Evolutionary conservation across 2,113 vertebrate species (phyloP).

Genomic region (Piliocolobus tephrosceles): DNA sequence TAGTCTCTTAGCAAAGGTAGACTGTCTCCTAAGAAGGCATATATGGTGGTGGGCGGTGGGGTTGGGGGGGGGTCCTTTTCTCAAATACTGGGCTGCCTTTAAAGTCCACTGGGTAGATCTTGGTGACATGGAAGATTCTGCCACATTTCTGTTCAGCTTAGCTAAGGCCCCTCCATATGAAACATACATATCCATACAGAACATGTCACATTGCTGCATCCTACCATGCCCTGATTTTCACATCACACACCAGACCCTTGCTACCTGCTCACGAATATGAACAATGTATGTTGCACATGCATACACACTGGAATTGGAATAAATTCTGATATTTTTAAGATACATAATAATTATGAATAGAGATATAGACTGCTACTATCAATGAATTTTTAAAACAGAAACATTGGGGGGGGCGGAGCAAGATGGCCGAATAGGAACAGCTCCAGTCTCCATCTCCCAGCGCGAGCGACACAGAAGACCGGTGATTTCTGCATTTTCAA

Average conservation of each 20-base stretch:
- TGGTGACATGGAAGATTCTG: not conserved
- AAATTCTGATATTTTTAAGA: not conserved
- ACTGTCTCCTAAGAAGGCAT: not conserved
- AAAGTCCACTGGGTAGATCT: not conserved
- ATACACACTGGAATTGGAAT: fast-evolving
- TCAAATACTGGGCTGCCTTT: not conserved
- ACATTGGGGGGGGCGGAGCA: too few species aligned
- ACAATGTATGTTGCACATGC: not conserved
- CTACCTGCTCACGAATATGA: too few species aligned
- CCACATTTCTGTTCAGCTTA: not conserved
- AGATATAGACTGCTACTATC: not conserved
- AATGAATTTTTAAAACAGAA: not conserved
- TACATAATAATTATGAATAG: not conserved
- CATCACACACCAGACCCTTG: not conserved
- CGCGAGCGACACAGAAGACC: too few species aligned
- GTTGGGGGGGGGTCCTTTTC: not conserved
- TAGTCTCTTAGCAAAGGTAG: not conserved
- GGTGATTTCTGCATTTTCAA: too few species aligned
- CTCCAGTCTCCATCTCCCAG: too few species aligned
- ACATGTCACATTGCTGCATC: too few species aligned
- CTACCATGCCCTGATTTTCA: not conserved
- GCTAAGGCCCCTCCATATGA: not conserved
- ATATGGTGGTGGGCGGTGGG: too few species aligned
- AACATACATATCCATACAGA: not conserved
- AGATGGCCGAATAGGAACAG: too few species aligned